Evolutionary conservation across 2,113 vertebrate species (phyloP).

Genomic region (Calidris pygmaea): DNA sequence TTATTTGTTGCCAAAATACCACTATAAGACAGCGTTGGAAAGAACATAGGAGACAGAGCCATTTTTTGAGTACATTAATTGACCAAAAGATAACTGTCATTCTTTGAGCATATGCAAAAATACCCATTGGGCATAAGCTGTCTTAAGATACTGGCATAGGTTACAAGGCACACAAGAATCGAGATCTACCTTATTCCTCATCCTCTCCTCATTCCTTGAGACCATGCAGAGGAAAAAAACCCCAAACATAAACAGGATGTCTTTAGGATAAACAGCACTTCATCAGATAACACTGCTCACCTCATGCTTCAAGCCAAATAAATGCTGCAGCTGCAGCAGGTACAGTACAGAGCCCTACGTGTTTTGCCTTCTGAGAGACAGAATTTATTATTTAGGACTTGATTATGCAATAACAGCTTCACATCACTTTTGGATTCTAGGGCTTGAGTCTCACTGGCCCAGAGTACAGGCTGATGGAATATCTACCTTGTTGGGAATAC

Average conservation of each 20-base stretch:
- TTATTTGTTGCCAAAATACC: background rate
- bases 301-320: background rate
- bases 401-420: background rate
- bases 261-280: background rate
- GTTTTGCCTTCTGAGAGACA: background rate
- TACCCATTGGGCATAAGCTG: background rate
- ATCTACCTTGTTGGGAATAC: background rate
- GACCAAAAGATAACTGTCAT: background rate
- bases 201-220: background rate
- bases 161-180: background rate
- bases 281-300: background rate
- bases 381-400: background rate
- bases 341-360: background rate
- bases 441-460: fast-evolving
- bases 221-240: background rate
- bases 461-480: background rate
- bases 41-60: background rate
- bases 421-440: background rate
- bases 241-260: background rate
- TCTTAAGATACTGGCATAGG: background rate
- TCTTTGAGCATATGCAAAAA: background rate
- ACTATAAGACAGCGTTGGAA: background rate
- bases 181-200: background rate
- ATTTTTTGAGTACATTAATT: background rate
- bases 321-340: background rate